These are phyloP conservation scores for Dryobota labecula DNA, from an alignment of 2,888 invertebrate genomes.

Conservation along the genomic window DNA sequence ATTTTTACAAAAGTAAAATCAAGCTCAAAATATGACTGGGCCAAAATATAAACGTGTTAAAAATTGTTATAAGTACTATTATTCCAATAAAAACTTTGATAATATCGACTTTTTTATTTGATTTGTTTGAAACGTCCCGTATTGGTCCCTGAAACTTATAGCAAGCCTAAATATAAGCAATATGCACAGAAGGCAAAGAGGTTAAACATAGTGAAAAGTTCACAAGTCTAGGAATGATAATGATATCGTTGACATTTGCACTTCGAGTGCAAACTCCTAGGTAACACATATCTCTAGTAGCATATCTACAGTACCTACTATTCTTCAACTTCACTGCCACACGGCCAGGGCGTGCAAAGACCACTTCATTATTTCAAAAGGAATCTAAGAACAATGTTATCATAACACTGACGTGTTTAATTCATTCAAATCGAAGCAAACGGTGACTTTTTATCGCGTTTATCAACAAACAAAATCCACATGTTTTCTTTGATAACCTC, in stretches of 20 bases:
- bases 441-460: constrained; percentile 53
- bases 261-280: constrained; percentile 30
- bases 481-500: constrained; percentile 46
- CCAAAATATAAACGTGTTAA: too few species aligned
- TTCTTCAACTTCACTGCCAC: constrained; percentile 1
- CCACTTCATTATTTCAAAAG: constrained; percentile 20
- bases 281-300: constrained; percentile 33
- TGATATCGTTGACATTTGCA: constrained; percentile 32
- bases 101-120: too few species aligned
- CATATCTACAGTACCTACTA: constrained; percentile 10
- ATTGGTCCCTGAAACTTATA: too few species aligned
- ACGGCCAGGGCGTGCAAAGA: not conserved
- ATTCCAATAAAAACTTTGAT: too few species aligned
- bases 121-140: too few species aligned
- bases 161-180: too few species aligned
- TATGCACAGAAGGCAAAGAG: not conserved
- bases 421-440: constrained; percentile 50
- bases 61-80: too few species aligned
- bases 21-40: too few species aligned
- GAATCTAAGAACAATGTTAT: constrained; percentile 51
- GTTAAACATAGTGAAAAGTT: not conserved
- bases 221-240: constrained; percentile 11
- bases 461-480: constrained; percentile 55
- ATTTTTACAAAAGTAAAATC: too few species aligned
- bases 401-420: constrained; percentile 47